A percentile compares a stretch with the other conserved stretches of the same genome.
Conservation (phyloP, 1,140 invertebrate species). For the Procambarus virginalis region DNA sequence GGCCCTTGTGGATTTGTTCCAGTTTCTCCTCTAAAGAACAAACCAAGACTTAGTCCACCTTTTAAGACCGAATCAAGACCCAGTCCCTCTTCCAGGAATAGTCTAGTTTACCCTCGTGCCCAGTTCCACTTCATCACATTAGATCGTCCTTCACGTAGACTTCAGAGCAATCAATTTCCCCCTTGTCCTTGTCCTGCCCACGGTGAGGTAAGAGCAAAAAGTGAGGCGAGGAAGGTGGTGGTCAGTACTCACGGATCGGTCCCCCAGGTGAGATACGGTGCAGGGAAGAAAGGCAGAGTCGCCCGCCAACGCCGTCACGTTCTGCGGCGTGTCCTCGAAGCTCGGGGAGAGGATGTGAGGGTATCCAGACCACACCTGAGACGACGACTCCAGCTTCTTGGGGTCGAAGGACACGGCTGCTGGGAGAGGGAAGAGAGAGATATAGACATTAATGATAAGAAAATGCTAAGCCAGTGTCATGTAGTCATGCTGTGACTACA, state of each 20-base stretch:
- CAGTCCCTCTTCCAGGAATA: no score
- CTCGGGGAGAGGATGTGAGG: background rate
- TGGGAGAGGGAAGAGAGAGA: background rate
- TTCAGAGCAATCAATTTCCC: background rate
- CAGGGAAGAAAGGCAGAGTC: slow-evolving; percentile 44
- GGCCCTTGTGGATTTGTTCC: no score
- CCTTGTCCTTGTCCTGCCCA: no score
- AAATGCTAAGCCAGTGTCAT: background rate
- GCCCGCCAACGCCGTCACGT: slow-evolving; percentile 18
- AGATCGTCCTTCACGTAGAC: background rate
- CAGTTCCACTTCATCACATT: background rate
- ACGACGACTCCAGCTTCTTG: slow-evolving; percentile 44
- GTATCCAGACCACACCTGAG: slow-evolving; percentile 26
- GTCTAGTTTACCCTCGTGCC: background rate
- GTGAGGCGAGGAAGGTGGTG: background rate
- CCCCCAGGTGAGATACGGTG: slow-evolving; percentile 36
- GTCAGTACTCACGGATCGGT: slow-evolving; percentile 37
- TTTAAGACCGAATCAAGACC: no score
- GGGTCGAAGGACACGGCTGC: slow-evolving; percentile 46
- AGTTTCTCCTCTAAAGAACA: no score
- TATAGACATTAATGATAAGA: no score
- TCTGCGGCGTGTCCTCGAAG: slow-evolving; percentile 25
- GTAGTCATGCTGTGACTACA: background rate
- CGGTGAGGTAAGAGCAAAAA: background rate
- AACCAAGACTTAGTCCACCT: no score